Base-by-base conservation (phyloP, 2,113 vertebrate genomes). In the Hemibagrus wyckioides region DNA sequence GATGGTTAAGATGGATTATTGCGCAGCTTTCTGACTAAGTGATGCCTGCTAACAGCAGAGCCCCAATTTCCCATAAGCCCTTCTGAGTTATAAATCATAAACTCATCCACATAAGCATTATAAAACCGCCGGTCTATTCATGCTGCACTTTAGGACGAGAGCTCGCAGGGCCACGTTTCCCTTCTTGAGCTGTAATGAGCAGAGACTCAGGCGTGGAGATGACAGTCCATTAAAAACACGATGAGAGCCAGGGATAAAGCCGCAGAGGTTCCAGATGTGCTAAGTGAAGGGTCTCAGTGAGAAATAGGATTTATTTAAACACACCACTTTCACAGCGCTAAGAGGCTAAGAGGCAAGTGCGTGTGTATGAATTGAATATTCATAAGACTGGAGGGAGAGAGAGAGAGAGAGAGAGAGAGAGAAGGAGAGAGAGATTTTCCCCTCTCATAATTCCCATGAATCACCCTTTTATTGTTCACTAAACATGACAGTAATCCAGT, bases 11-110 rank as follows among this genome's bases (percentile, higher is more conserved):
- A n/a, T 36, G 67, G 85, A 87, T 57, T 57, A 67, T 25, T 85
- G 71, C 59, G 84, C 48, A 71, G 82, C 82, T 87, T 82, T 80
- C 84, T 52, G 61, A 67, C 67, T 83, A 89, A 87, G 79, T 85
- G 80, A 86, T 86, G 84, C 54, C 0, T 63, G 83, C 71, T 79
- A 80, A 88, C 52, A 23, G 71, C 61, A 39, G 3, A 88, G 67
- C 2, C 33, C 71, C 63, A 88, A 86, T 90, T 80, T 90, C 76
- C 52, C 41, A 54, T 76, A 86, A 86, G 83, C 54, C 86, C 69
- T 11, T 65, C 21, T 44, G 84, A 52, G 71, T 44, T 63, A 48
- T 83, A 85, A 85, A 80, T 85, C 75, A 73, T 28, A 44, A 63
- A 33, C n/a, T 36, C 21, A 81, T 69, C 44, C 65, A 61, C 67